A percentile compares a stretch with the other conserved stretches of the same genome.
phyloP scores from a whole-genome alignment of 2,888 invertebrate genomes.

The Halocaridina rubra region DNA sequence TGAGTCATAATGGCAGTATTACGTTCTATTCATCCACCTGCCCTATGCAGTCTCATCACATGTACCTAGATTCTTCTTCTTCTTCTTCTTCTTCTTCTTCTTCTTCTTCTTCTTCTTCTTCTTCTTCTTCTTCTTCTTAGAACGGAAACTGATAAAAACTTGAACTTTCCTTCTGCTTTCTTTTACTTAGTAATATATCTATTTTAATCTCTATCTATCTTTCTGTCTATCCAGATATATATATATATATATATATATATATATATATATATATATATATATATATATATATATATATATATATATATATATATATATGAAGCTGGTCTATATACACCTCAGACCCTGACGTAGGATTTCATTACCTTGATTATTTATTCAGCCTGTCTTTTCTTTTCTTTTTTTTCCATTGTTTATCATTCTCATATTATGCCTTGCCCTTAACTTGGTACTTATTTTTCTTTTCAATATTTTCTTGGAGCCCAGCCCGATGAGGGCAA shows the following conservation, averaged over 20 bases:
- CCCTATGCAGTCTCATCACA: not conserved
- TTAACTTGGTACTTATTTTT: too few relatives aligned
- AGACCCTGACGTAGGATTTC: too few relatives aligned
- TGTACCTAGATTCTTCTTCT: not conserved
- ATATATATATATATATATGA: not conserved
- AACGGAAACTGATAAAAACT: too few relatives aligned
- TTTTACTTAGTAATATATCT: not conserved
- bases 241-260: slow-evolving; percentile 1
- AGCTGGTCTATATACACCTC: too few relatives aligned
- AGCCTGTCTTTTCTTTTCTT: too few relatives aligned
- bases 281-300: not conserved
- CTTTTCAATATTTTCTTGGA: too few relatives aligned
- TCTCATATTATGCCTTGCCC: too few relatives aligned
- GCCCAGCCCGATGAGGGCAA: too few relatives aligned
- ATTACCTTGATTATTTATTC: too few relatives aligned
- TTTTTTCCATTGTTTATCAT: too few relatives aligned
- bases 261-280: not conserved
- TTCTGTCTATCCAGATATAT: not conserved
- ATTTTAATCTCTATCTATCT: not conserved
- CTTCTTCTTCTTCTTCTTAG: too few relatives aligned
- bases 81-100: not conserved
- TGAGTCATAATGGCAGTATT: not conserved
- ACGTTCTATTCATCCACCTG: not conserved
- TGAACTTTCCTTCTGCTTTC: not conserved
- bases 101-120: not conserved